Evolutionary conservation across 2,888 invertebrate species (phyloP), one percentile per base, ranked within the genome.

Genomic region (Drosophila imparisetae): DNA sequence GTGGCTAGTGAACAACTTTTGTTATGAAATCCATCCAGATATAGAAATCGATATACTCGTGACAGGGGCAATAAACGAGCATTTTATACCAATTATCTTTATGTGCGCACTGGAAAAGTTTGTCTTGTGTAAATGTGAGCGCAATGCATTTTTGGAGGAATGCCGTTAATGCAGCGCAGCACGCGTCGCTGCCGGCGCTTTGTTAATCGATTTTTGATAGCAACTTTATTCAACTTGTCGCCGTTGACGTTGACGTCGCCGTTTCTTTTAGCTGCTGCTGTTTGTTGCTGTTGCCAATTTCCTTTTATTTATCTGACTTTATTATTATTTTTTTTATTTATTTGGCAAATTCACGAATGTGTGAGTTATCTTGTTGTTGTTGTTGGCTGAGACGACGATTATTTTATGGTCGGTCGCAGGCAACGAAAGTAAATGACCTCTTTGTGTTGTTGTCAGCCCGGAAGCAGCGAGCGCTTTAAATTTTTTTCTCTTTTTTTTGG

Each of bases 191-290:
- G 72, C 72, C 27, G 75, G 75, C 78, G 67, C 67, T 81, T 85
- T 86, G 86, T 88, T 88, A 86, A 88, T 86, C 86, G 86, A 88
- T 86, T 86, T 88, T 86, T 86, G 86, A 88, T 86, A 75, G 72
- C 71, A 65, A 69, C 80, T 69, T 75, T 72, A 70, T 72, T 79
- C 75, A 85, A 85, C 72, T 81, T 83, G 76, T 79, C 84, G 73
- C 71, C 69, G 59, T 57, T 54, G 58, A 40, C 69, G 79, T 67
- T 62, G 70, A 52, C 65, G 45, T 45, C 50, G 64, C 59, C 49
- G 73, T 45, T 48, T 10, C 32, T 32, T 32, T 32, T 32, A 10
- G 53, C n/a, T 38, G 59, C 60, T 11, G n/a, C 29, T 29, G 70
- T 81, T 81, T 87, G 53, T 64, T 66, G 64, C 78, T 72, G 69